Evolutionary conservation across 2,113 vertebrate species (phyloP).

Genomic region (Atractosteus spatula): DNA sequence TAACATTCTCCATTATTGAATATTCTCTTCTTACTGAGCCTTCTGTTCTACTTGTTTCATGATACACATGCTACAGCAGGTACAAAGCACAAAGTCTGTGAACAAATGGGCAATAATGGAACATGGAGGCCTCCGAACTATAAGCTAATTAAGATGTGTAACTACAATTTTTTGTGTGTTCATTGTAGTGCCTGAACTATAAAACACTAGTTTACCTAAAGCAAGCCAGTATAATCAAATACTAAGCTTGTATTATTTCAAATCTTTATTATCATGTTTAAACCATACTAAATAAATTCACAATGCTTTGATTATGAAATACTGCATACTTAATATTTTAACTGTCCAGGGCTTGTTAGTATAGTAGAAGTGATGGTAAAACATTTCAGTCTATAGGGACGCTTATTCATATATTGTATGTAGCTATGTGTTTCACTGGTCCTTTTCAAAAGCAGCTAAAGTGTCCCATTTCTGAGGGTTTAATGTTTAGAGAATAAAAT

Average conservation of each 20-base stretch:
- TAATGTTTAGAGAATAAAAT: not conserved
- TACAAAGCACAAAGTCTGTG: slow-evolving; percentile 12
- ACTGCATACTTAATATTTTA: not conserved
- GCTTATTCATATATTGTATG: slow-evolving; percentile 5
- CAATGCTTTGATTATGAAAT: too few species aligned
- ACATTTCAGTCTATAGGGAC: too few species aligned
- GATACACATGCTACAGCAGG: not conserved
- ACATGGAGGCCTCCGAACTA: slow-evolving; percentile 3
- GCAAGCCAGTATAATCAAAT: not conserved
- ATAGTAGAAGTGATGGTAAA: not conserved
- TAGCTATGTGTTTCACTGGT: slow-evolving; percentile 9
- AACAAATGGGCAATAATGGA: slow-evolving; percentile 26
- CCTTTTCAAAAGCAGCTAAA: slow-evolving; percentile 6
- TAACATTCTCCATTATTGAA: too few species aligned
- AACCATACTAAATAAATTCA: too few species aligned
- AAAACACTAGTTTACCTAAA: not conserved
- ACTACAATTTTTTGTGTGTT: slow-evolving; percentile 11
- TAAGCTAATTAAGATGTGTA: slow-evolving; percentile 17
- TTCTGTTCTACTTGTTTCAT: not conserved
- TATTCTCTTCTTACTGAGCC: not conserved
- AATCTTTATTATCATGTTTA: too few species aligned
- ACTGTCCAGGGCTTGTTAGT: not conserved
- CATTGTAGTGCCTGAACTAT: slow-evolving; percentile 3
- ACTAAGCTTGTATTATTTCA: not conserved
- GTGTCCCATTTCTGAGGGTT: not conserved